These are phyloP conservation scores for Nomada ferruginata DNA, from an alignment of 2,888 invertebrate species.

Conservation along the genomic window DNA sequence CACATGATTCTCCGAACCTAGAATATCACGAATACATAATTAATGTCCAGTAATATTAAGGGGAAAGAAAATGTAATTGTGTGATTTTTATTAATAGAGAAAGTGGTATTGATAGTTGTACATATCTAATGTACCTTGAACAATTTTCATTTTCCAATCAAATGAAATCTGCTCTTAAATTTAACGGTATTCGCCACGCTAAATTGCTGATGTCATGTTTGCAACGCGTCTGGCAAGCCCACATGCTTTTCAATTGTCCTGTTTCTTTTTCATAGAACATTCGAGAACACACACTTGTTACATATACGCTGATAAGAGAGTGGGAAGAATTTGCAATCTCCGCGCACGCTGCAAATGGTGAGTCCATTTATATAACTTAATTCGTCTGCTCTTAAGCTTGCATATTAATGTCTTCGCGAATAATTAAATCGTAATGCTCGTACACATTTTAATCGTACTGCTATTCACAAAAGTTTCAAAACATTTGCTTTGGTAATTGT, in stretches of 20 bases:
- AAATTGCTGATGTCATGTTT: slow-evolving; percentile 44
- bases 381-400: not conserved
- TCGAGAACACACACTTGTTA: too few species aligned
- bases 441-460: too few species aligned
- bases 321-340: not conserved
- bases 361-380: slow-evolving; percentile 1
- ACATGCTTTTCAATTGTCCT: slow-evolving; percentile 30
- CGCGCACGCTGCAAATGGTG: slow-evolving; percentile 3
- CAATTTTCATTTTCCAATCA: slow-evolving; percentile 45
- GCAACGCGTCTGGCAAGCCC: slow-evolving; percentile 10
- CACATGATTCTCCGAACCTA: slow-evolving; percentile 40
- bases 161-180: slow-evolving; percentile 9
- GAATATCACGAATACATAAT: not conserved
- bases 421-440: not conserved
- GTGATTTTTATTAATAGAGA: too few species aligned
- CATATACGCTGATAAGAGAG: not conserved
- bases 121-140: slow-evolving; percentile 7
- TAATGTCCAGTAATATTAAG: too few species aligned
- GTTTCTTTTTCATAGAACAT: not conserved
- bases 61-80: not conserved
- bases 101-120: too few species aligned
- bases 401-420: not conserved
- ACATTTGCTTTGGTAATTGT: too few species aligned
- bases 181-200: slow-evolving; percentile 45
- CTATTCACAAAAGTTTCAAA: too few species aligned